Base-by-base conservation (phyloP, 1,140 invertebrate species). In the Frieseomelitta varia region DNA sequence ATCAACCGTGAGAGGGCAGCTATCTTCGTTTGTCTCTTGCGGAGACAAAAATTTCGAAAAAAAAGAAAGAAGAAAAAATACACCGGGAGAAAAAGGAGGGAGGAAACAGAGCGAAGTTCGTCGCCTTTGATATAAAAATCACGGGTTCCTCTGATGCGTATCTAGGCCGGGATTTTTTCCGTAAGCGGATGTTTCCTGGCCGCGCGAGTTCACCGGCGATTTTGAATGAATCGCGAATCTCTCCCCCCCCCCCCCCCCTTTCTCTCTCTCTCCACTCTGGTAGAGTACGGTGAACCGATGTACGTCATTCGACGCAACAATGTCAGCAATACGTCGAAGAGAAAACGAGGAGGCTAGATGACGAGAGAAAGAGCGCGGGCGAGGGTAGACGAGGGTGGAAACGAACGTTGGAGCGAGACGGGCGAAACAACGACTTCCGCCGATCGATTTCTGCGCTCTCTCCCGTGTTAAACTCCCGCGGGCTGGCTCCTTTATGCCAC, bases 371-470 rank as follows among this genome's bases (percentile, higher is more conserved):
- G 61, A 71, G 69, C 6, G 24, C 1, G 4, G 12, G 21, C 21
- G 47, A 65, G 53, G 47, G 47, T 15, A 47, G 53, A 15, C 30
- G 8, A 39, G 78, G 11, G 69, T n/a, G 58, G 2, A n/a, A 10
- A 24, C 24, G n/a, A 74, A 85, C 90, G 87, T 77, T 87, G 87
- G 87, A 79, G 85, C 90, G 79, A 87, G 91, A 89, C 63, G 86
- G 87, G 39, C 39, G 87, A 89, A 72, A 68, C 90, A 91, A 91
- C 92, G 90, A 93, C 92, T 92, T 92, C 91, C 91, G 90, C 79
- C 92, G 91, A 93, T 93, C 92, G 92, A 93, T 93, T 93, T 86
- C 89, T 92, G 88, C 87, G 91, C 90, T 93, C 90, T 72, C 39
- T 39, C 30, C 30, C 39, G 88, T 82, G 87, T 91, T 93, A 89